Evolutionary conservation across 2,888 invertebrate genomes (phyloP).

Genomic region (Timandra comae): DNA sequence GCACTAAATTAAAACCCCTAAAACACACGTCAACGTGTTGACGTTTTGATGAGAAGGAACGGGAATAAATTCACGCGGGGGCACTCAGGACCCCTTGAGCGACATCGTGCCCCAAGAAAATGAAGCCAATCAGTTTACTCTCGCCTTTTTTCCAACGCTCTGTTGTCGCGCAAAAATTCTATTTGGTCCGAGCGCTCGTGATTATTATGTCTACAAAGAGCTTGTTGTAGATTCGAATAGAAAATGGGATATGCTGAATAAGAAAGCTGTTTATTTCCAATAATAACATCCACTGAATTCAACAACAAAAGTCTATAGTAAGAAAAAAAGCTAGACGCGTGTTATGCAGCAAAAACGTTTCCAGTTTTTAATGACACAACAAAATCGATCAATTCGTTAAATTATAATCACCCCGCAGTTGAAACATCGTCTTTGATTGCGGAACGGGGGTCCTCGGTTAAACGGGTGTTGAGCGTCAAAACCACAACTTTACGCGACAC

Average conservation of each 20-base stretch:
- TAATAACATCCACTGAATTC: too few species aligned
- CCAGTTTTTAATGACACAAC: too few species aligned
- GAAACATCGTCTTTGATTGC: slow-evolving; percentile 7
- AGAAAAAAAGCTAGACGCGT: too few species aligned
- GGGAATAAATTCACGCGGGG: slow-evolving; percentile 53
- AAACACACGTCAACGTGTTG: slow-evolving; percentile 74
- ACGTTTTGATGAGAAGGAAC: slow-evolving; percentile 73
- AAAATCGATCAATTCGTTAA: too few species aligned
- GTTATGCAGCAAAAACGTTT: too few species aligned
- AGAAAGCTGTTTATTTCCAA: slow-evolving; percentile 3
- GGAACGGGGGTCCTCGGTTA: slow-evolving; percentile 4
- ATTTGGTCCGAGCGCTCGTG: slow-evolving; percentile 21
- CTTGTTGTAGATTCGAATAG: too few species aligned
- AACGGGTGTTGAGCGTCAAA: slow-evolving; percentile 8
- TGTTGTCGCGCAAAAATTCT: slow-evolving; percentile 38
- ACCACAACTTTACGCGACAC: slow-evolving; percentile 14
- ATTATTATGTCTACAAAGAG: slow-evolving; percentile 13
- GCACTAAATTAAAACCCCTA: slow-evolving; percentile 66
- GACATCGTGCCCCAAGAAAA: slow-evolving; percentile 63
- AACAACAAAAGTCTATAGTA: slow-evolving; percentile 1
- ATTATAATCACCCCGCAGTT: slow-evolving; percentile 3
- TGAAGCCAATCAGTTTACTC: slow-evolving; percentile 61
- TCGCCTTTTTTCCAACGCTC: slow-evolving; percentile 31
- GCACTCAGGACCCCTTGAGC: slow-evolving; percentile 37
- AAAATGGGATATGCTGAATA: too few species aligned